Percentiles rank a stretch among this genome's conserved stretches.
phyloP scores from a whole-genome alignment of 2,113 vertebrate genomes.

The Petromus typicus region DNA sequence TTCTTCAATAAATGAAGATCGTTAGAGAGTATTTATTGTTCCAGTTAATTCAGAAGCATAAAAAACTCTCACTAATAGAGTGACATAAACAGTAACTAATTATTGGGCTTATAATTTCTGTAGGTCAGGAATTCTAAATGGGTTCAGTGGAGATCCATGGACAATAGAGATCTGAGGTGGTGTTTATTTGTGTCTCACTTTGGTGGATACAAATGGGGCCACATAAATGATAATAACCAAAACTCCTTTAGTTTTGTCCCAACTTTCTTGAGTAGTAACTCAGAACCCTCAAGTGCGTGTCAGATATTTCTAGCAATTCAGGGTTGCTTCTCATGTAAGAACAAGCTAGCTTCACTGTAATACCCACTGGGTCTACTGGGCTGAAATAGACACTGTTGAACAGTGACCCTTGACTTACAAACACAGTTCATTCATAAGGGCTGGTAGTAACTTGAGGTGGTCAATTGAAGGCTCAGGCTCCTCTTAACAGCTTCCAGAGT shows the following conservation, averaged over 20 bases:
- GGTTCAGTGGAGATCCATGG: background rate
- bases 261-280: background rate
- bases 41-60: background rate
- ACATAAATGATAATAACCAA: background rate
- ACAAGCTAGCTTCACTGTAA: background rate
- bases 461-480: too few relatives aligned
- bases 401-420: too few relatives aligned
- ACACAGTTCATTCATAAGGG: too few relatives aligned
- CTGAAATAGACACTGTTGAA: background rate
- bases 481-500: too few relatives aligned
- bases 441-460: too few relatives aligned
- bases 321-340: background rate
- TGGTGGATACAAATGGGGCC: background rate
- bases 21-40: background rate
- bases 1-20: background rate
- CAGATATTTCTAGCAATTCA: background rate
- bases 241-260: background rate
- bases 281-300: background rate
- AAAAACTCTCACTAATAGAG: background rate
- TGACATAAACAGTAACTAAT: background rate
- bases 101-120: background rate
- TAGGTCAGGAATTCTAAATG: background rate
- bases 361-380: background rate
- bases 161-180: background rate
- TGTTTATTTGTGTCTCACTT: constrained; percentile 1